Evolutionary conservation across 2,888 invertebrate genomes (phyloP), one percentile per base, ranked within the genome.

Genomic region (Oxyscelio sp.): DNA sequence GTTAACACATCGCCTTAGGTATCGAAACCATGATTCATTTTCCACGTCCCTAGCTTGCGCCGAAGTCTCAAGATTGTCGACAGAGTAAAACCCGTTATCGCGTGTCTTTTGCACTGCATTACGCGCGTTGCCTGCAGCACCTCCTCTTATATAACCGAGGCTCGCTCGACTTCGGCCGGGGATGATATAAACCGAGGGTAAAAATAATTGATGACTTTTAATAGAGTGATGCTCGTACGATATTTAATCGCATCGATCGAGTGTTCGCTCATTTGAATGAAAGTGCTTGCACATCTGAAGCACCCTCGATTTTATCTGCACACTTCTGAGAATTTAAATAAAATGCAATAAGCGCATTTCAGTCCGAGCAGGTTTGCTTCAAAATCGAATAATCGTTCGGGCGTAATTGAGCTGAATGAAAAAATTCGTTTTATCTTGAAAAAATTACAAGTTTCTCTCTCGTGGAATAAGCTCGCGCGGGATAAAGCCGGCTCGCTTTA

Each of bases 31-130:
- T 82, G 81, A 85, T 85, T 85, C 78, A 85, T 81, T 81, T 75
- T 74, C 59, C 17, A 77, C 34, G 66, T 82, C 56, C 71, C 24
- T 31, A 40, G 52, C 63, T 70, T 65, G 63, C 65, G 52, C 78
- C 73, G 45, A 68, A 79, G 81, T 63, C 68, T 50, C 58, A 50
- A 63, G 81, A 79, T 79, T 54, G 85, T 82, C 85, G 85, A 78
- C 85, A 43, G 70, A 73, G 80, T 38, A 68, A 59, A 83, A 85
- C 86, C 86, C 85, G 86, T 86, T 86, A 86, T 83, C 86, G 73
- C n/a, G n/a, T 58, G 71, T 82, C 83, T 66, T 74, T 74, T 75
- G 78, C 86, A 85, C 85, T 86, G 75, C 85, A 86, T 86, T 86
- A 86, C 85, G 78, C 80, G 77, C 65, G 34, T 19, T 52, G 85